Percentiles rank a stretch among this genome's conserved stretches.
These are phyloP conservation scores for Oxyruncus cristatus DNA, from an alignment of 2,113 vertebrate genomes.

Conservation along the genomic window DNA sequence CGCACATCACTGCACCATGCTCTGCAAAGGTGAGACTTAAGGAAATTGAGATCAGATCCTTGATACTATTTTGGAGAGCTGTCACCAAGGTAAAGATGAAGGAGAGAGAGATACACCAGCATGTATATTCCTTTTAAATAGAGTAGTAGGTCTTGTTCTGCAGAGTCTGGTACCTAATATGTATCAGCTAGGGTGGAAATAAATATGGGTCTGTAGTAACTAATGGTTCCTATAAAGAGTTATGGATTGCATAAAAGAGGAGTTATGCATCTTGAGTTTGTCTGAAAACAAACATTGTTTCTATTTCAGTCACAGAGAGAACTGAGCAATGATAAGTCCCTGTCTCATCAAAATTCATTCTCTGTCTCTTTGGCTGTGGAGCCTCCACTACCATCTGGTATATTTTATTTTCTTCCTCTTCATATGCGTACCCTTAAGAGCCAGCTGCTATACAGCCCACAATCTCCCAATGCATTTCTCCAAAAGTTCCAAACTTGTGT, in stretches of 20 bases:
- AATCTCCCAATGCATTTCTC: neutral
- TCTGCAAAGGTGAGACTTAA: neutral
- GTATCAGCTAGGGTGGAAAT: neutral
- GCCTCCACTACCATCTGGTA: constrained; percentile 50
- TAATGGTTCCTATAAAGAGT: neutral
- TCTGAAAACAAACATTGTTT: constrained; percentile 50
- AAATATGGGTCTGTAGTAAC: neutral
- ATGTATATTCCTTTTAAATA: neutral
- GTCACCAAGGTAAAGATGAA: neutral
- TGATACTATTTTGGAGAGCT: neutral
- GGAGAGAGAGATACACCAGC: neutral
- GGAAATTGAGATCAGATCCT: neutral
- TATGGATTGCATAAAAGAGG: neutral
- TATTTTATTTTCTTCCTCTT: constrained; percentile 59
- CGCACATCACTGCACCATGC: accelerated
- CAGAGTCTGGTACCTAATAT: neutral
- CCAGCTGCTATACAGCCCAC: constrained; percentile 3
- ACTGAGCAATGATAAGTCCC: neutral
- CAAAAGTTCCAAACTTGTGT: neutral
- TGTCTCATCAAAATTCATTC: constrained; percentile 50
- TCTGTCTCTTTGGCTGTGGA: constrained; percentile 32
- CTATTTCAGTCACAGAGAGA: constrained; percentile 27
- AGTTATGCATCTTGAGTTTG: constrained; percentile 24
- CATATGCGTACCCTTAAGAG: constrained; percentile 19
- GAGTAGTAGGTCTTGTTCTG: neutral